Conservation (phyloP, 1,140 invertebrate species). For the Ruditapes philippinarum region DNA sequence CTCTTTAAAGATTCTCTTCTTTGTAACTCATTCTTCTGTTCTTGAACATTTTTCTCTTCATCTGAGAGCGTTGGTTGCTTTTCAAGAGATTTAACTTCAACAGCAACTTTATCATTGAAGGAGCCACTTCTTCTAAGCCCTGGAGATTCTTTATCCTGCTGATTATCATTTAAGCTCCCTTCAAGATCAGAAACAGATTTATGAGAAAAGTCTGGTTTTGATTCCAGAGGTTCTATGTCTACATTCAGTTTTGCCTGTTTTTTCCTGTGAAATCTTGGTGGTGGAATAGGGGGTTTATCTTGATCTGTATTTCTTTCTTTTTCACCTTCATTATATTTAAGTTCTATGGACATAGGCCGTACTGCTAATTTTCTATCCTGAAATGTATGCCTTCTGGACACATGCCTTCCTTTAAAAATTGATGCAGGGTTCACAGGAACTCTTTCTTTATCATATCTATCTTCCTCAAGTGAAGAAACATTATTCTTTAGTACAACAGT, state of each 20-base stretch:
- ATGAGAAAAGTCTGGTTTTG: conserved; percentile 3
- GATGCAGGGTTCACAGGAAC: conserved; percentile 28
- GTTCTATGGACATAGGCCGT: conserved; percentile 50
- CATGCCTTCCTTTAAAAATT: conserved; percentile 29
- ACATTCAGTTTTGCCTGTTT: conserved; percentile 23
- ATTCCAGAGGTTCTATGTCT: conserved; percentile 40
- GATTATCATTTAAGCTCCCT: neutral
- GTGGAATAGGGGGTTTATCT: conserved; percentile 4
- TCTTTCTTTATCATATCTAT: neutral
- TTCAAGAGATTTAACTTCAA: conserved; percentile 52
- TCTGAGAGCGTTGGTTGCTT: conserved; percentile 49
- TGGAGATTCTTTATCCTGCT: neutral
- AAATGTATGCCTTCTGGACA: conserved; percentile 17
- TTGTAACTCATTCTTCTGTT: conserved; percentile 40
- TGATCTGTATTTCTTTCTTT: neutral
- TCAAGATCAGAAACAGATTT: neutral
- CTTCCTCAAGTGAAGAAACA: too few species aligned
- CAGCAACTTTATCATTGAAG: conserved; percentile 16
- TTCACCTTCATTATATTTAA: neutral
- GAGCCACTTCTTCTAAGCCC: conserved; percentile 28
- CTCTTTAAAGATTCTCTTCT: conserved; percentile 48
- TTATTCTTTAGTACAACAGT: neutral
- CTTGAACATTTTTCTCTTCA: conserved; percentile 46
- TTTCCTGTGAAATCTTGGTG: neutral
- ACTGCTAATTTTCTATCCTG: conserved; percentile 31